These are phyloP conservation scores for Volucella inanis DNA, from an alignment of 2,888 invertebrate genomes.

Conservation along the genomic window DNA sequence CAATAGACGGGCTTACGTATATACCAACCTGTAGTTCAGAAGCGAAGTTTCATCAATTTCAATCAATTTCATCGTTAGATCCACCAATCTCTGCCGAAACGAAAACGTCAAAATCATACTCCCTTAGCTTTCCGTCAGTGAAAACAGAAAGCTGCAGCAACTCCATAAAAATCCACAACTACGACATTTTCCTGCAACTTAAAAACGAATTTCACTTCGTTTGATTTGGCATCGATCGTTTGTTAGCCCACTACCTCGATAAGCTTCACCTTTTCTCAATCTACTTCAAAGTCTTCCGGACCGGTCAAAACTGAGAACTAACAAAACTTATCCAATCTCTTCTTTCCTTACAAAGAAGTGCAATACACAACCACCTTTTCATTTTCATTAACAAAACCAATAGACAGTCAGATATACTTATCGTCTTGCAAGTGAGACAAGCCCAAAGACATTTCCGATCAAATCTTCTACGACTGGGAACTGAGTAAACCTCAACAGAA, in stretches of 20 bases:
- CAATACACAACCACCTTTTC: constrained; percentile 74
- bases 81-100: constrained; percentile 36
- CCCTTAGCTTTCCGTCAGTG: constrained; percentile 34
- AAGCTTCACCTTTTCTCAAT: constrained; percentile 70
- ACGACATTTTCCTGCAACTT: constrained; percentile 30
- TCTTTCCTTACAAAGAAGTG: constrained; percentile 49
- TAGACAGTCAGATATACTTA: constrained; percentile 13
- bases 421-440: constrained; percentile 50
- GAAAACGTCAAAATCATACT: constrained; percentile 18
- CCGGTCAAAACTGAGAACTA: constrained; percentile 39
- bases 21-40: neutral
- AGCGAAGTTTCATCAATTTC: neutral
- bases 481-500: constrained; percentile 63
- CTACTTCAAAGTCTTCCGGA: constrained; percentile 63
- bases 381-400: constrained; percentile 68
- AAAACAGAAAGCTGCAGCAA: constrained; percentile 42
- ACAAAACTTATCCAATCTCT: constrained; percentile 8
- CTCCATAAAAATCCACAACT: constrained; percentile 13
- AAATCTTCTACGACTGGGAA: constrained; percentile 71
- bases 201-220: constrained; percentile 32
- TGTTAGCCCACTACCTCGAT: constrained; percentile 57
- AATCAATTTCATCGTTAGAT: constrained; percentile 4
- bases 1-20: neutral
- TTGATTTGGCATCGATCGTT: constrained; percentile 41
- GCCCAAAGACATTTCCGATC: constrained; percentile 42